Evolutionary conservation across 2,113 vertebrate species (phyloP).

Genomic region (Ictidomys tridecemlineatus): DNA sequence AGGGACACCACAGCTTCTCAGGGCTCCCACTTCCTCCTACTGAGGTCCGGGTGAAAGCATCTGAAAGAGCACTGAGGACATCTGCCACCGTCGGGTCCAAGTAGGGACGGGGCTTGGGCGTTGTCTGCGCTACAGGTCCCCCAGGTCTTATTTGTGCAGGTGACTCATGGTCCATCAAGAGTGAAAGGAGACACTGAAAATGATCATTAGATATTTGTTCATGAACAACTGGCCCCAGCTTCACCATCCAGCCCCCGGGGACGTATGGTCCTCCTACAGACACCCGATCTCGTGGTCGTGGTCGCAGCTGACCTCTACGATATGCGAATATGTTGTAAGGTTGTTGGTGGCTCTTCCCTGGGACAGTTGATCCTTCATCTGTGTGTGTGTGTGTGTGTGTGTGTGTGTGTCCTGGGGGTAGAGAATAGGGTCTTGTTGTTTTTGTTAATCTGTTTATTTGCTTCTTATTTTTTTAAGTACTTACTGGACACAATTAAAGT

Average conservation of each 20-base stretch:
- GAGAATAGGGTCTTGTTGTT: neutral
- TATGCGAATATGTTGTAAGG: rapidly evolving
- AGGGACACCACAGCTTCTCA: neutral
- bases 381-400: too few relatives aligned
- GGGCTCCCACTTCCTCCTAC: neutral
- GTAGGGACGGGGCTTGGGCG: neutral
- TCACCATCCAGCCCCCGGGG: neutral
- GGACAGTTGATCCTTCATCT: neutral
- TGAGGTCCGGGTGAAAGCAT: neutral
- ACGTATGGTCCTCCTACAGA: rapidly evolving
- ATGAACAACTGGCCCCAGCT: neutral
- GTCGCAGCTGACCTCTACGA: neutral
- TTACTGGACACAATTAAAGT: neutral
- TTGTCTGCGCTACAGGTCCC: rapidly evolving
- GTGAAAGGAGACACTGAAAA: neutral
- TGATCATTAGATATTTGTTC: neutral
- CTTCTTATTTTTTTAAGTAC: constrained; percentile 41
- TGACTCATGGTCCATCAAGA: neutral
- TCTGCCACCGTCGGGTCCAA: rapidly evolving
- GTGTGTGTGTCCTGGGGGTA: neutral
- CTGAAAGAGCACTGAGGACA: neutral
- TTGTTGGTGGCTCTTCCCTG: neutral
- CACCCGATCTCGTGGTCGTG: neutral
- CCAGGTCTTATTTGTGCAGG: neutral
- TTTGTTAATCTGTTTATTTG: neutral